phyloP scores from a whole-genome alignment of 2,113 vertebrate genomes.

The Oenanthe melanoleuca region DNA sequence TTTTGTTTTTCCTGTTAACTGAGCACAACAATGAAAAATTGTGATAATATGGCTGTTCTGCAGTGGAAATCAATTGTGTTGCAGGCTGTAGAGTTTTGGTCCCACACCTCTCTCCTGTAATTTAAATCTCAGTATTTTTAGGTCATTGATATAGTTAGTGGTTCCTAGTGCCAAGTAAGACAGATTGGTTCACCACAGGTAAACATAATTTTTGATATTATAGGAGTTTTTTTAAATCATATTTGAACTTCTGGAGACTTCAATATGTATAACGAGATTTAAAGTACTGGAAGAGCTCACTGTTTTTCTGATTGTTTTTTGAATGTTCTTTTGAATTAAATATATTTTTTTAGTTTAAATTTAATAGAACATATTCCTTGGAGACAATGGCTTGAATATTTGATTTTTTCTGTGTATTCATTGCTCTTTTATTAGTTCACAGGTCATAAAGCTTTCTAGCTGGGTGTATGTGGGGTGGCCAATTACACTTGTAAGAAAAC shows the following conservation, averaged over 20 bases:
- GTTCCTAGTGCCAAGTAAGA: conserved; percentile 51
- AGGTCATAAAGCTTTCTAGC: not conserved
- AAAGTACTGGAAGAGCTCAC: not conserved
- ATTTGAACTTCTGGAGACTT: conserved; percentile 35
- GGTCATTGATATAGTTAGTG: conserved; percentile 54
- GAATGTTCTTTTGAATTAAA: not conserved
- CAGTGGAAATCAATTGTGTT: conserved; percentile 1
- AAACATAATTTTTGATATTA: conserved; percentile 54
- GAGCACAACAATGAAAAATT: not conserved
- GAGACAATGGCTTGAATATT: conserved; percentile 9
- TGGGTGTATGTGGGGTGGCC: not conserved
- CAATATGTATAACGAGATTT: conserved; percentile 45
- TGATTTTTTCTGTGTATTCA: conserved; percentile 12
- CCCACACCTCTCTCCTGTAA: not conserved
- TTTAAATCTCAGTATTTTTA: conserved; percentile 51
- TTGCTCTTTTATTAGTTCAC: not conserved
- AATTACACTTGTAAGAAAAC: not conserved
- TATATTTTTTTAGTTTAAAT: not conserved
- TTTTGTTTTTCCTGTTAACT: conserved; percentile 3
- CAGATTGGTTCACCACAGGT: conserved; percentile 60
- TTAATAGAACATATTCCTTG: not conserved
- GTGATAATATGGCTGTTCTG: not conserved
- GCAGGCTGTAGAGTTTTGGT: not conserved
- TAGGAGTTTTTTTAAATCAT: conserved; percentile 7
- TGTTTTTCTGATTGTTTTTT: not conserved